Evolutionary conservation across 2,113 vertebrate genomes (phyloP), one percentile per base, ranked within the genome.

Genomic region (Mus musculus): DNA sequence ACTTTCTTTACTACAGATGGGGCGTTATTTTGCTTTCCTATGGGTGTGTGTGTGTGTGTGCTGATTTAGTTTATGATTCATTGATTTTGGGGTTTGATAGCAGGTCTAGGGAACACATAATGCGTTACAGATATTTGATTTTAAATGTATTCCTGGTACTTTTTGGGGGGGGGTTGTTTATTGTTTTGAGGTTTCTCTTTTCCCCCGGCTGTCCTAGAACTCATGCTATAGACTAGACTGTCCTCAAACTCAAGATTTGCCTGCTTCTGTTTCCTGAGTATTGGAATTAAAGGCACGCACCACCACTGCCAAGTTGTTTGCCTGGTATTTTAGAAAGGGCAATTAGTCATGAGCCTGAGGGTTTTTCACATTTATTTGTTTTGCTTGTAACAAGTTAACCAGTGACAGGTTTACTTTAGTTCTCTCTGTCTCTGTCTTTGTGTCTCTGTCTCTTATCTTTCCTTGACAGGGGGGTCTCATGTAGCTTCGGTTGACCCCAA

Each of bases 31-130:
- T 92, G 71, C 46, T 75, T 90, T 94, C 86, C 59, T 56, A 0
- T 69, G 75, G n/a, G 26, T 12, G 26, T 12, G 7, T 14, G 67
- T 8, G 24, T 1, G 26, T 1, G 3, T 0, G 1, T 11, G 24
- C 36, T 4, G 63, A 36, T 61, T 89, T 75, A 42, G 61, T 80
- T 96, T 91, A 76, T 97, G 75, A 94, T 91, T 97, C 96, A 96
- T 93, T 59, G 69, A 75, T 36, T 13, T 88, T 5, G 59, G 93
- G 88, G 4, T 91, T 91, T 86, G 95, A 80, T 96, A 95, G 91
- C 42, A 89, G 61, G 52, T 82, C 26, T 52, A 56, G 39, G 0
- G 20, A 87, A 61, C 80, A 10, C 39, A 26, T 95, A 81, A 96
- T n/a, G 33, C 16, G 78, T 90, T 96, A 96, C 36, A 96, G 85